Percentiles rank a stretch among this genome's conserved stretches.
Conservation (phyloP, 2,113 vertebrate species). For the Pachyramphus minor region DNA sequence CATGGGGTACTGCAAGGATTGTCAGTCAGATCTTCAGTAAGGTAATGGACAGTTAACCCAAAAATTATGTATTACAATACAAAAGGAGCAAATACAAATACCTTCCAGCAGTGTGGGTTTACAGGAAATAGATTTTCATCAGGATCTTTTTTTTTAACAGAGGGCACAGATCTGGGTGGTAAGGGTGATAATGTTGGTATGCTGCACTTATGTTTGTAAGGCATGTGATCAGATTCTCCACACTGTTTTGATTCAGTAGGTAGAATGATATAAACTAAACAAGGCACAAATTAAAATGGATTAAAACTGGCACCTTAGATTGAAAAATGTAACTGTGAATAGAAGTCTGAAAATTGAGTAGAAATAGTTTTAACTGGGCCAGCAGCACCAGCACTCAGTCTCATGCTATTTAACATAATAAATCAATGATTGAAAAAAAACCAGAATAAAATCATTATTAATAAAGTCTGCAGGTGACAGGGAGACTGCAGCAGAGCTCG, state of each 20-base stretch:
- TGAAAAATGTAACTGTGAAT: conserved; percentile 7
- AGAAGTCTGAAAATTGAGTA: neutral
- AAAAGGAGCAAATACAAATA: neutral
- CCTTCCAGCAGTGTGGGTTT: neutral
- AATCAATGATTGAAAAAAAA: neutral
- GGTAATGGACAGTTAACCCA: neutral
- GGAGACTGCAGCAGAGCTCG: neutral
- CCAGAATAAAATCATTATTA: conserved; percentile 31
- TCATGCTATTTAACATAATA: conserved; percentile 24
- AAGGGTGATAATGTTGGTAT: neutral
- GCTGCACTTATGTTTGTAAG: neutral
- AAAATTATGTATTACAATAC: neutral
- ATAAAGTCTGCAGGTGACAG: conserved; percentile 28
- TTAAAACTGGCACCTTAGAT: conserved; percentile 3
- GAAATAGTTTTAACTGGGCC: neutral
- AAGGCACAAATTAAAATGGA: conserved; percentile 17
- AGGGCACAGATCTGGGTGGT: neutral
- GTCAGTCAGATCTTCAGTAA: neutral
- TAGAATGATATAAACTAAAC: neutral
- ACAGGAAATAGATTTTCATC: neutral
- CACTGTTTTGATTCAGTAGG: neutral
- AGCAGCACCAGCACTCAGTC: neutral
- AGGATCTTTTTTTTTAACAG: neutral
- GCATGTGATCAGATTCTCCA: neutral
- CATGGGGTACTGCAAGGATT: neutral